phyloP scores from a whole-genome alignment of 1,140 invertebrate genomes.

The Saxidomus purpurata region DNA sequence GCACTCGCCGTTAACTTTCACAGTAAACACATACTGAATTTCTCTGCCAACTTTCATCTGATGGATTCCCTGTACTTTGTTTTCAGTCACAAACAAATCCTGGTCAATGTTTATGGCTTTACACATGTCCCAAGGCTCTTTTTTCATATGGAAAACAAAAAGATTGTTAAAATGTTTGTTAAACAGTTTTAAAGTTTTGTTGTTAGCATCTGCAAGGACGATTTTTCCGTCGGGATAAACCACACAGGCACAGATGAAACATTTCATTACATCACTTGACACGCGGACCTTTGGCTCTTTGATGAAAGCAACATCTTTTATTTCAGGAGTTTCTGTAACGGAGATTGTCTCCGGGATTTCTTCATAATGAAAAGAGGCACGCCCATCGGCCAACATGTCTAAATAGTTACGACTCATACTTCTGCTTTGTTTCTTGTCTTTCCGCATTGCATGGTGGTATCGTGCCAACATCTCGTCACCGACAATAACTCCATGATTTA shows the following conservation, averaged over 20 bases:
- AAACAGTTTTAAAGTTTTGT: conserved; percentile 57
- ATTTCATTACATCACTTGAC: conserved; percentile 36
- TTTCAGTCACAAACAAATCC: conserved; percentile 53
- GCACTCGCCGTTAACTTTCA: conserved; percentile 60
- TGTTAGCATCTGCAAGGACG: conserved; percentile 57
- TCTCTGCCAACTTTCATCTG: conserved; percentile 43
- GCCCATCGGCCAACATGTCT: conserved; percentile 44
- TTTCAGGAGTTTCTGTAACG: neutral
- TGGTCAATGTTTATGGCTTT: conserved; percentile 22
- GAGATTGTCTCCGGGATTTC: neutral
- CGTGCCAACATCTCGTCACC: conserved; percentile 47
- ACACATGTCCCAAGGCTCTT: conserved; percentile 64
- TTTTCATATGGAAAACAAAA: conserved; percentile 41
- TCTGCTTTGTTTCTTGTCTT: conserved; percentile 40
- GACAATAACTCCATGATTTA: conserved; percentile 58
- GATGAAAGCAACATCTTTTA: neutral
- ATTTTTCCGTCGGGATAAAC: conserved; percentile 44
- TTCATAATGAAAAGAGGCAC: conserved; percentile 31
- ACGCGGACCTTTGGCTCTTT: conserved; percentile 22
- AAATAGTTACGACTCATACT: conserved; percentile 15
- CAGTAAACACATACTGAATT: conserved; percentile 56
- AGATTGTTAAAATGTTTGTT: conserved; percentile 51
- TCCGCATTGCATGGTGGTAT: conserved; percentile 56
- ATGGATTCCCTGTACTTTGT: conserved; percentile 37
- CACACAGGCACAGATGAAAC: conserved; percentile 55